These are phyloP conservation scores for Cantharis nigra DNA, from an alignment of 2,888 invertebrate species.

Conservation along the genomic window DNA sequence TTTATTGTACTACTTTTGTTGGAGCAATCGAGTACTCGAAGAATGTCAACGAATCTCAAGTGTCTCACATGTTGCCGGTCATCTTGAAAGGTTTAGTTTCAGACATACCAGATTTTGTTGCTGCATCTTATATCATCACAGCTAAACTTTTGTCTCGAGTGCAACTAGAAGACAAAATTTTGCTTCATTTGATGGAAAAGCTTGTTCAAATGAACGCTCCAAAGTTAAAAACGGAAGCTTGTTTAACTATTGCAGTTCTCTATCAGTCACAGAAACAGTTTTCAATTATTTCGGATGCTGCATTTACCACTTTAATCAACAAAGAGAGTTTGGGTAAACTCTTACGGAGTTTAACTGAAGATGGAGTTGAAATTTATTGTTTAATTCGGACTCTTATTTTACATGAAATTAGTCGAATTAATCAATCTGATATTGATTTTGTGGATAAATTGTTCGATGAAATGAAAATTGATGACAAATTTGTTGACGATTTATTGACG, in stretches of 20 bases:
- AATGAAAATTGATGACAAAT: conserved; percentile 62
- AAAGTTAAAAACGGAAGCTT: conserved; percentile 65
- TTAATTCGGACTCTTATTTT: conserved; percentile 64
- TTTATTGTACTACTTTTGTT: conserved; percentile 76
- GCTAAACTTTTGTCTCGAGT: conserved; percentile 71
- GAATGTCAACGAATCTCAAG: conserved; percentile 60
- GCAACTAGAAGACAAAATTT: conserved; percentile 60
- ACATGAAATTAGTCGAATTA: conserved; percentile 59
- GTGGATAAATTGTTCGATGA: conserved; percentile 64
- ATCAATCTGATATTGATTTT: conserved; percentile 59
- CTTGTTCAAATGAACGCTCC: conserved; percentile 58
- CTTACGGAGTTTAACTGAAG: conserved; percentile 61
- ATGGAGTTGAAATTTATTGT: conserved; percentile 61
- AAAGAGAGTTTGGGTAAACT: conserved; percentile 57
- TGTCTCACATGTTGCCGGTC: conserved; percentile 72
- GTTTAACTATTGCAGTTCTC: conserved; percentile 69
- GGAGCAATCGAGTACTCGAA: conserved; percentile 68
- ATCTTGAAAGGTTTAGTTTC: conserved; percentile 75
- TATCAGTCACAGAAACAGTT: conserved; percentile 61
- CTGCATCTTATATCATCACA: conserved; percentile 74
- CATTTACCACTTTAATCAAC: conserved; percentile 59
- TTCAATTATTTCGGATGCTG: conserved; percentile 58
- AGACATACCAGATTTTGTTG: conserved; percentile 69
- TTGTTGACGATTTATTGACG: conserved; percentile 63
- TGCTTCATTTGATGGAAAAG: conserved; percentile 66